Evolutionary conservation across 2,797 vertebrate genomes (phyloP).

Genomic region (Prunella strophiata): DNA sequence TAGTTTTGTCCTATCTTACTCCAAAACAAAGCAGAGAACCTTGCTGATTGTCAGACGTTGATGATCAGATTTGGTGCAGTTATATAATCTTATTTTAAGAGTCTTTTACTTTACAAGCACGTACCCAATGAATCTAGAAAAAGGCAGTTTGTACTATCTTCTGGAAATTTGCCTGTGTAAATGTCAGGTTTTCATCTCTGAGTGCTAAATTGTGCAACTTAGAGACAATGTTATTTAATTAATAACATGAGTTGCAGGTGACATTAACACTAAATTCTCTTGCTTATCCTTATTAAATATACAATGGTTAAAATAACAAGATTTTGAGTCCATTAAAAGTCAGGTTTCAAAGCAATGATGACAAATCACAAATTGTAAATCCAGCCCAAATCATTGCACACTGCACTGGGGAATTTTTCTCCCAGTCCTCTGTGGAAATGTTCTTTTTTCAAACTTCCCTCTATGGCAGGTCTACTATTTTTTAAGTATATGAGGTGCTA

Average conservation of each 20-base stretch:
- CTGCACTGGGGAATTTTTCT: not conserved
- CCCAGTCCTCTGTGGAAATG: not conserved
- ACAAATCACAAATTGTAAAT: slow-evolving; percentile 22
- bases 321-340: slow-evolving; percentile 40
- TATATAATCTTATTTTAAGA: not conserved
- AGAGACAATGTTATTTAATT: slow-evolving; percentile 47
- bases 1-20: not conserved
- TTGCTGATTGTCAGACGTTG: not conserved
- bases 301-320: not conserved
- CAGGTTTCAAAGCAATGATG: not conserved
- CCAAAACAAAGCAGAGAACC: not conserved
- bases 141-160: not conserved
- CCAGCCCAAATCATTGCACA: not conserved
- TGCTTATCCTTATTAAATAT: slow-evolving; percentile 53
- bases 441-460: not conserved
- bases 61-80: not conserved
- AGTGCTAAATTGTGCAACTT: not conserved
- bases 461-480: not conserved
- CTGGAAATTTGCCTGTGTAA: slow-evolving; percentile 35
- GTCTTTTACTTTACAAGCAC: not conserved
- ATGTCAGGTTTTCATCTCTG: slow-evolving; percentile 42
- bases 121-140: not conserved
- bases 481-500: not conserved
- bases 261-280: slow-evolving; percentile 66
- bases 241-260: slow-evolving; percentile 7